Evolutionary conservation across 2,113 vertebrate genomes (phyloP).

Genomic region (Oplegnathus fasciatus): DNA sequence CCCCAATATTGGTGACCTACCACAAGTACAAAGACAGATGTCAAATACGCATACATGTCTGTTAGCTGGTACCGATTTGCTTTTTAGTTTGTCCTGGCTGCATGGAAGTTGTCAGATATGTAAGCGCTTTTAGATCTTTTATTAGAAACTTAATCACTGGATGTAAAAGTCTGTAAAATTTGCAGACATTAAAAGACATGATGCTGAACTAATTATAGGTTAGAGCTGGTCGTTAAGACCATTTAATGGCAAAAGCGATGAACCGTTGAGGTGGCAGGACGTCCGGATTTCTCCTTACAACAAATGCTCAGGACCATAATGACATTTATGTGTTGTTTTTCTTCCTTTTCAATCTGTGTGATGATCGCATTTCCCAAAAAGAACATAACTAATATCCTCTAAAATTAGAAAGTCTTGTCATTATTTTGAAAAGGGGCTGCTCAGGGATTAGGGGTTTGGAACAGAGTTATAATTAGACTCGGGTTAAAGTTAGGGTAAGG

Average conservation of each 20-base stretch:
- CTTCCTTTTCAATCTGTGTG: constrained; percentile 20
- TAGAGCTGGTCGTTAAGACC: constrained; percentile 5
- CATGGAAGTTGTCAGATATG: constrained; percentile 38
- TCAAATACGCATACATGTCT: constrained; percentile 17
- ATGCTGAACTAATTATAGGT: constrained; percentile 60
- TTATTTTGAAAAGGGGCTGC: constrained; percentile 42
- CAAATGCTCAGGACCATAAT: constrained; percentile 13
- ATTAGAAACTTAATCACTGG: constrained; percentile 40
- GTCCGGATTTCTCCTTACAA: constrained; percentile 31
- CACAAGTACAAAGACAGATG: constrained; percentile 71
- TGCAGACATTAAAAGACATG: constrained; percentile 58
- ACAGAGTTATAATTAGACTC: constrained; percentile 37
- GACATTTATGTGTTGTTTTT: constrained; percentile 37
- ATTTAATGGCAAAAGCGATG: constrained; percentile 37
- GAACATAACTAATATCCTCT: constrained; percentile 7
- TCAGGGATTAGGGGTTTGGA: constrained; percentile 46
- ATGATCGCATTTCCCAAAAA: constrained; percentile 27
- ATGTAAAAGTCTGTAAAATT: constrained; percentile 56
- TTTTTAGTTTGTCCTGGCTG: constrained; percentile 31
- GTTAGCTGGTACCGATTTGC: constrained; percentile 4
- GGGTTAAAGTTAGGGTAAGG: constrained; percentile 12
- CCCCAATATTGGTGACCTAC: constrained; percentile 32
- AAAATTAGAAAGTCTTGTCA: constrained; percentile 40
- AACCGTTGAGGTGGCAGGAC: constrained; percentile 15
- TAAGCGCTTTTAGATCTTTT: constrained; percentile 56